phyloP scores from a whole-genome alignment of 1,140 invertebrate genomes.

The Aleiodes sp. region DNA sequence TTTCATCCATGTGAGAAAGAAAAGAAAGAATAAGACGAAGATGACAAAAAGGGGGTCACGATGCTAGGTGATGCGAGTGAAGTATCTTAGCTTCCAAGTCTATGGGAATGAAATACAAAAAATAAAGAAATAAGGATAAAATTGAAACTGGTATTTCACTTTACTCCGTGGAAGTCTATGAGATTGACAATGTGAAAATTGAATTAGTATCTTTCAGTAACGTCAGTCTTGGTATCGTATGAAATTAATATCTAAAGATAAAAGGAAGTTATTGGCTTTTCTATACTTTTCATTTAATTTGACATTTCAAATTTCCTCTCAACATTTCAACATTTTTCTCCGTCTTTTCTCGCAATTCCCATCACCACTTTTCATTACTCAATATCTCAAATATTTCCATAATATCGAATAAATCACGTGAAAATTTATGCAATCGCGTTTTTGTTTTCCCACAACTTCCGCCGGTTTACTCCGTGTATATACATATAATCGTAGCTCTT shows the following conservation, averaged over 20 bases:
- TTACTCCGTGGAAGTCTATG: neutral
- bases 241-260: neutral
- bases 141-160: no score
- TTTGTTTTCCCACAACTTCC: conserved; percentile 1
- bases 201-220: neutral
- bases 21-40: neutral
- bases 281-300: neutral
- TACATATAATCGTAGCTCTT: neutral
- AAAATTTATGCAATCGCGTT: conserved; percentile 31
- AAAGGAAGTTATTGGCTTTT: neutral
- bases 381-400: conserved; percentile 43
- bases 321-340: no score
- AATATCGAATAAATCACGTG: conserved; percentile 49
- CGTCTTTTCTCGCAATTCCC: no score
- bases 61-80: neutral
- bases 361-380: neutral
- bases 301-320: neutral
- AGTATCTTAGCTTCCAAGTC: no score
- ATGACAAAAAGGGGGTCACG: no score
- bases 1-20: neutral
- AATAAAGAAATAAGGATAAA: no score
- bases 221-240: neutral
- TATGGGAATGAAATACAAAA: no score
- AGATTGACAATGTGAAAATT: neutral
- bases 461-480: neutral